Evolutionary conservation across 2,888 invertebrate genomes (phyloP), one percentile per base, ranked within the genome.

Genomic region (Crematogaster levior): DNA sequence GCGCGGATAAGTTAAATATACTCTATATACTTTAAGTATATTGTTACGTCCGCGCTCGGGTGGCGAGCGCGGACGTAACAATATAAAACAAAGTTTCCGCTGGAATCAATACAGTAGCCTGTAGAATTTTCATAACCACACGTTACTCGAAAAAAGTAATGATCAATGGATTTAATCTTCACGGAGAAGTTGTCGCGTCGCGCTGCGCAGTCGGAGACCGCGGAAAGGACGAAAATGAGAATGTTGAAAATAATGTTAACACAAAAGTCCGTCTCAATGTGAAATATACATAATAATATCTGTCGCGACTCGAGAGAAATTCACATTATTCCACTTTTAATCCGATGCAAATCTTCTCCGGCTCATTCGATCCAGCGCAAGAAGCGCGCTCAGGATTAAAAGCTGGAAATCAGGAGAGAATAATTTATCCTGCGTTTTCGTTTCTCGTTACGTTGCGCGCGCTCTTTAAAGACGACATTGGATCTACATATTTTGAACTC

Each of bases 271-370:
- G n/a, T 6, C 65, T 53, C 40, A 21, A 56, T 68, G 34, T 24
- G 48, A 61, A 60, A 77, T 75, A 65, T 77, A 65, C 51, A 65
- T 77, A 68, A 70, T 70, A 68, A 79, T 77, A 77, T 27, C 68
- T 56, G 75, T 37, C 63, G 53, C 77, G 77, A 66, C 30, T 65
- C 48, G 34, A 34, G 73, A 48, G 48, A 61, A 46, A 48, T 74
- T 61, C 40, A 77, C 30, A 43, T 77, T 77, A 77, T 68, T 66
- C 53, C 53, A 66, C 77, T 68, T 65, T 77, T 77, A 77, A 77
- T 68, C 40, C 68, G 40, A 30, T 53, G 68, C 34, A 77, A 68
- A 77, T 77, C 68, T 60, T 60, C 46, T 30, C 43, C 30, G 21
- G 21, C 68, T 77, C 43, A 43, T 77, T 79, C 68, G 53, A 70